Evolutionary conservation across 30 jellyfish, hydroid and myxozoan species (phyloP), one percentile per base, ranked within the genome.

Genomic region (Morbakka virulenta): DNA sequence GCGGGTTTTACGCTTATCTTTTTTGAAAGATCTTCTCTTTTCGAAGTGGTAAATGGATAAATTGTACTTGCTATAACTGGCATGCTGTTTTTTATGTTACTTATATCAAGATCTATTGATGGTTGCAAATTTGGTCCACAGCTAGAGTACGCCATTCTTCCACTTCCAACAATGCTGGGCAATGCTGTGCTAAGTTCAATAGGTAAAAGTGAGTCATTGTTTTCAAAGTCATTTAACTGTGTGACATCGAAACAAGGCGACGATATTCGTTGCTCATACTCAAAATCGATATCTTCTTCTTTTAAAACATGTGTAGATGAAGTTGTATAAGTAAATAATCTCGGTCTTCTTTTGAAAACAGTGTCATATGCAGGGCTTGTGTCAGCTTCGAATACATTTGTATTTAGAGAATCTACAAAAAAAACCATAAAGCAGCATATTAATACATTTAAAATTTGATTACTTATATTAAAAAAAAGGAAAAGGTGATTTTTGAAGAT

Each of bases 331-430:
- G 89, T 84, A 80, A 72, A 81, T 6, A 85, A 87, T 57, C 95
- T 79, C 1, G 99, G 96, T 13, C 97, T 92, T 3, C 91, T 78
- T 32, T 82, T 81, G 83, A 81, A 93, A 22, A 93, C 99, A 23
- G 84, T 57, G 47, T 93, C 96, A 72, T 64, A 93, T 6, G 99
- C 76, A 3, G 99, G 93, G 12, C 89, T 73, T n/a, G 73, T 36
- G 32, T 81, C 96, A 13, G 72, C 71, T 73, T 93, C 99, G 62
- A 93, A 93, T 53, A 84, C 97, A 72, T 93, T 93, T 28, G 99
- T 86, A 34, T 93, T 93, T 76, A 93, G 70, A 20, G 99, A 84
- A 82, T 93, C 99, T 93, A 48, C 27, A 69, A 77, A 66, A 35
- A 22, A 32, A 72, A 17, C n/a, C n/a, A n/a, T n/a, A n/a, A n/a